Evolutionary conservation across 1,140 invertebrate species (phyloP).

Genomic region (Heliconius melpomene): DNA sequence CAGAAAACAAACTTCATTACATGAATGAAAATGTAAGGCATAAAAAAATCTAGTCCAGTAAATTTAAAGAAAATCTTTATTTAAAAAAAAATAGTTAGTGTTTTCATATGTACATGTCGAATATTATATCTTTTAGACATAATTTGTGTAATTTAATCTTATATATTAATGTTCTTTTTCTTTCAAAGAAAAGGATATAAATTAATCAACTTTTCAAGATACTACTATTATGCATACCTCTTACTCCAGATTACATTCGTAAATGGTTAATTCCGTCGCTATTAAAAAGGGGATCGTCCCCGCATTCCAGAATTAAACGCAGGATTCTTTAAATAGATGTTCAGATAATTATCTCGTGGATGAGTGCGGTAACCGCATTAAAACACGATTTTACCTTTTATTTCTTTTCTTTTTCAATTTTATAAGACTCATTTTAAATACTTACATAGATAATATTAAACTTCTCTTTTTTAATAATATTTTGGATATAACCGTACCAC

Average conservation of each 20-base stretch:
- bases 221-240: not conserved
- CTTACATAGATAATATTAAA: too few species aligned
- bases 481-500: not conserved
- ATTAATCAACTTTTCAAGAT: not conserved
- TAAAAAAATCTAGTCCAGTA: too few species aligned
- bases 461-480: too few species aligned
- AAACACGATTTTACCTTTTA: not conserved
- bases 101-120: too few species aligned
- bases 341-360: constrained; percentile 16
- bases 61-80: too few species aligned
- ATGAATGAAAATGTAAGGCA: too few species aligned
- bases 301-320: constrained; percentile 26
- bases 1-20: not conserved
- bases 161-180: too few species aligned
- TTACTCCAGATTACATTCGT: constrained; percentile 32
- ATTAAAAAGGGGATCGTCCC: constrained; percentile 35
- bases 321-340: constrained; percentile 23
- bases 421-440: too few species aligned
- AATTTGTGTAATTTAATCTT: too few species aligned
- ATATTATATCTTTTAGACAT: too few species aligned
- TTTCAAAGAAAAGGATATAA: too few species aligned
- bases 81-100: too few species aligned
- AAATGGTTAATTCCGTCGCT: constrained; percentile 37
- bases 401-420: not conserved
- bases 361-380: constrained; percentile 3